A percentile compares a stretch with the other conserved stretches of the same genome.
Evolutionary conservation across 1,140 invertebrate species (phyloP).

Genomic region (Reticulitermes speratus): DNA sequence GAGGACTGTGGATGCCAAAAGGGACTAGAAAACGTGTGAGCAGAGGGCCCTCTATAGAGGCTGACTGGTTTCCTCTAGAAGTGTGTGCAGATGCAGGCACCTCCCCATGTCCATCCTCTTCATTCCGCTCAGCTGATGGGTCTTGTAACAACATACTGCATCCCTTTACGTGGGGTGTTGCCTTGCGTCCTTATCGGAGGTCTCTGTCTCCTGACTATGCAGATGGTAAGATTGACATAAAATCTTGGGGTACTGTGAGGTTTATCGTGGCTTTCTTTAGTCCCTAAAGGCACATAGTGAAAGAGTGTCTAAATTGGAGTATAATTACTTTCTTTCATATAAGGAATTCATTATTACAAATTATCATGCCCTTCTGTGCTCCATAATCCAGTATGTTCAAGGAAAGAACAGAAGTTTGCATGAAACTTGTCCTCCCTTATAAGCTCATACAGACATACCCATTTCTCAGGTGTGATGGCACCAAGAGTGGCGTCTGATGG

Average conservation of each 20-base stretch:
- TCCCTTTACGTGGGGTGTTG: constrained; percentile 64
- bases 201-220: constrained; percentile 70
- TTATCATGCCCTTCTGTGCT: neutral
- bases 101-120: constrained; percentile 34
- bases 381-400: neutral
- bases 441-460: too few relatives aligned
- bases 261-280: too few relatives aligned
- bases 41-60: constrained; percentile 1
- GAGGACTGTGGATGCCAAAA: neutral
- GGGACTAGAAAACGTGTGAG: neutral
- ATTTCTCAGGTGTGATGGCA: constrained; percentile 58
- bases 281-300: neutral
- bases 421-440: too few relatives aligned
- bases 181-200: constrained; percentile 75
- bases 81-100: constrained; percentile 21
- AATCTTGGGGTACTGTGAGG: neutral
- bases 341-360: neutral
- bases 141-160: constrained; percentile 76
- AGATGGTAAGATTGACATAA: constrained; percentile 59
- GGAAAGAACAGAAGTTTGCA: too few relatives aligned
- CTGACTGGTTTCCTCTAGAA: constrained; percentile 12
- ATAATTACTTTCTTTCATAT: neutral
- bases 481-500: constrained; percentile 61
- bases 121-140: constrained; percentile 72
- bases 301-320: neutral